phyloP scores from a whole-genome alignment of 2,797 vertebrate genomes.

The Syncerus caffer region DNA sequence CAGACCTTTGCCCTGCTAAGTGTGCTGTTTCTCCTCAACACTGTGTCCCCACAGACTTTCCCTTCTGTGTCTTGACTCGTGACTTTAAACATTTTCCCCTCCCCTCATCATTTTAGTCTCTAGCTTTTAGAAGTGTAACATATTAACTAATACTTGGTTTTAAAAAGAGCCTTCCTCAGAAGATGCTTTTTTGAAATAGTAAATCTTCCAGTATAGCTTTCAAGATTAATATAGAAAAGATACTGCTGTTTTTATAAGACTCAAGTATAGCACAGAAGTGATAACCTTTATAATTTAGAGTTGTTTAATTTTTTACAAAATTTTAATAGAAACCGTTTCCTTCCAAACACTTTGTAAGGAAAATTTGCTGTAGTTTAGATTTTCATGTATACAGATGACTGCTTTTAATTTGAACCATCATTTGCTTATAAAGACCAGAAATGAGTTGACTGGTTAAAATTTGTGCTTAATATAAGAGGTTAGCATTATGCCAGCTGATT shows the following conservation, averaged over 20 bases:
- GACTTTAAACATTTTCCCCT: background rate
- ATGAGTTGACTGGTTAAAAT: background rate
- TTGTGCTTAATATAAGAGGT: background rate
- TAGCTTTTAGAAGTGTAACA: constrained; percentile 18
- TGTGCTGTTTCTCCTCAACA: background rate
- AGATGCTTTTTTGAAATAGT: background rate
- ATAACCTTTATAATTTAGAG: constrained; percentile 23
- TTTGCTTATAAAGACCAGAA: background rate
- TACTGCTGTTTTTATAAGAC: background rate
- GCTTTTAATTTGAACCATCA: background rate
- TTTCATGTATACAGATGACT: background rate
- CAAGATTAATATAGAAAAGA: background rate
- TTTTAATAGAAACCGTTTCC: background rate
- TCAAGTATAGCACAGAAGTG: background rate
- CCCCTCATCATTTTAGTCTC: background rate
- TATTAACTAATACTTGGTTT: background rate
- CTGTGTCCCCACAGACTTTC: background rate
- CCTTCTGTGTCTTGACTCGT: background rate
- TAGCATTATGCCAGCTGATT: background rate
- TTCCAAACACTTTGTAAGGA: background rate
- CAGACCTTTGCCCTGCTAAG: background rate
- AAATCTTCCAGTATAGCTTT: background rate
- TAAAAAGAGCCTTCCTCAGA: background rate
- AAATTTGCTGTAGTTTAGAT: background rate
- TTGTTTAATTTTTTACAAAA: background rate